Evolutionary conservation across 2,113 vertebrate species (phyloP).

Genomic region (Brienomyrus brachyistius): DNA sequence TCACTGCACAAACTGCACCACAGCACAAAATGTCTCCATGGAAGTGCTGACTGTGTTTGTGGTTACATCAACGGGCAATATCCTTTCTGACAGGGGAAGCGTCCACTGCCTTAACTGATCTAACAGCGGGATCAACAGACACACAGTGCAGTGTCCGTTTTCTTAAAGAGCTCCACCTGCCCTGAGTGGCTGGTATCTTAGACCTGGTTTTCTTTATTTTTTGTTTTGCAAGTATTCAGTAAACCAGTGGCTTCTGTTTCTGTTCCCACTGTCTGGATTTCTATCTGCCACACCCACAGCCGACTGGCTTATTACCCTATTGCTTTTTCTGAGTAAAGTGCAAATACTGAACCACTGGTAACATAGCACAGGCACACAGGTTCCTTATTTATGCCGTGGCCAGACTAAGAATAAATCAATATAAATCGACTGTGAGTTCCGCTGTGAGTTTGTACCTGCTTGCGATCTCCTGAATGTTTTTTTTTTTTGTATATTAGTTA

Average conservation of each 20-base stretch:
- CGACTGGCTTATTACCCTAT: neutral
- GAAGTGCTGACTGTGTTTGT: slow-evolving; percentile 3
- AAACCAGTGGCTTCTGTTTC: neutral
- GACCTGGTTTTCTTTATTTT: neutral
- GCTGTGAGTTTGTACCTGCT: neutral
- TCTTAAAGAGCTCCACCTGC: neutral
- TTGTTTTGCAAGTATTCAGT: neutral
- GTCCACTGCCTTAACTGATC: neutral
- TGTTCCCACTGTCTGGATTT: neutral
- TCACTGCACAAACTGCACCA: neutral
- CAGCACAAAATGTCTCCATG: slow-evolving; percentile 1
- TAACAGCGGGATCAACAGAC: too few species aligned
- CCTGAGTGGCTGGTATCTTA: neutral
- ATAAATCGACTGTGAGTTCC: neutral
- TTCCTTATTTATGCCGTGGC: neutral
- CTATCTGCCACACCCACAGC: neutral
- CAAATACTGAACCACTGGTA: neutral
- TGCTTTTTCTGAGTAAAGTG: neutral
- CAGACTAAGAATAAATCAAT: neutral
- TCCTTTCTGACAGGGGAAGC: neutral
- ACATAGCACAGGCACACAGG: neutral
- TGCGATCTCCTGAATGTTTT: neutral
- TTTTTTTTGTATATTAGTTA: neutral
- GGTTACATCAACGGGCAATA: neutral
- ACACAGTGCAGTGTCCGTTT: neutral